Conservation (phyloP, 2,888 invertebrate species). For the Andrena bucephala region DNA sequence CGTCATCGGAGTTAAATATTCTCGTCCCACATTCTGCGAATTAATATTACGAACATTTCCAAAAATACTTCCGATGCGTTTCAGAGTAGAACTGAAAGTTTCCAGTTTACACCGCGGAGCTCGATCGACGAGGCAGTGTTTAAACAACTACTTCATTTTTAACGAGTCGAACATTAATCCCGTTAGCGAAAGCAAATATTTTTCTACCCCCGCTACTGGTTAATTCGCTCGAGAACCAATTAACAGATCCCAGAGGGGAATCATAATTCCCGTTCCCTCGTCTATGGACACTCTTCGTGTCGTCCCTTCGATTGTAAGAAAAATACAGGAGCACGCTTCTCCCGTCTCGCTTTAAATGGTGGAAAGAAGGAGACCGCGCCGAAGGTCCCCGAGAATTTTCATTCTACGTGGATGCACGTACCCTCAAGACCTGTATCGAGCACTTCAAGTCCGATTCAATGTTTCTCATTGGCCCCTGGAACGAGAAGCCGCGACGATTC, state of each 20-base stretch:
- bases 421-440: neutral
- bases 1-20: too few relatives aligned
- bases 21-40: too few relatives aligned
- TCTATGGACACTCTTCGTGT: neutral
- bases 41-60: too few relatives aligned
- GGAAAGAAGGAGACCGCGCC: neutral
- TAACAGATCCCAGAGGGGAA: neutral
- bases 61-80: neutral
- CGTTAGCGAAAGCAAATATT: neutral
- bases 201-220: neutral
- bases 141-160: neutral
- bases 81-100: neutral
- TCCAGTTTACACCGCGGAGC: neutral
- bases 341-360: neutral
- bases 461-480: slow-evolving; percentile 16
- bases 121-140: neutral
- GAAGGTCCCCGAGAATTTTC: slow-evolving; percentile 18
- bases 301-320: neutral
- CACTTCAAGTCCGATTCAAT: slow-evolving; percentile 20
- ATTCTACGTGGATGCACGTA: slow-evolving; percentile 14
- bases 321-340: neutral
- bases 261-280: neutral
- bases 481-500: slow-evolving; percentile 16
- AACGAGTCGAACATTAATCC: neutral
- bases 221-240: neutral